phyloP scores from a whole-genome alignment of 2,113 vertebrate species.

The Sciurus niger region DNA sequence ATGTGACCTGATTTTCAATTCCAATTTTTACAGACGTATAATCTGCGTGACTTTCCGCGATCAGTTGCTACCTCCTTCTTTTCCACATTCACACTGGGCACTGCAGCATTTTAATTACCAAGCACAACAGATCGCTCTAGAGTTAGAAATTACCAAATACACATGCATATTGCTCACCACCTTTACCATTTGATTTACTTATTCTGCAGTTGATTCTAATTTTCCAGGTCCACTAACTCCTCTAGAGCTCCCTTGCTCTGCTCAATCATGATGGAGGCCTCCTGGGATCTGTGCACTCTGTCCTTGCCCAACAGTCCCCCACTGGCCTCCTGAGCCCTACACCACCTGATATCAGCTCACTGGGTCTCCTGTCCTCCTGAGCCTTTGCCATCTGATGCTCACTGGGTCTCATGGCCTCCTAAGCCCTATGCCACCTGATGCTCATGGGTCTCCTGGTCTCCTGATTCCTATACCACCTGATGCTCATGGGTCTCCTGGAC shows the following conservation, averaged over 20 bases:
- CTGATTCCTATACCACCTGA: too few relatives aligned
- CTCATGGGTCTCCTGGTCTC: too few relatives aligned
- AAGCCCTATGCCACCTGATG: too few relatives aligned
- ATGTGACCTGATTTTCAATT: neutral
- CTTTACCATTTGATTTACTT: neutral
- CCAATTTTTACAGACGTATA: neutral
- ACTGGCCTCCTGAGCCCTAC: too few relatives aligned
- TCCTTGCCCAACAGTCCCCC: too few relatives aligned
- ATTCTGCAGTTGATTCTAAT: neutral
- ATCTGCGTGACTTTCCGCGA: neutral
- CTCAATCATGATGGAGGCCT: neutral
- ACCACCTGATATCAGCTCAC: too few relatives aligned
- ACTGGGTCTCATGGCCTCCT: too few relatives aligned
- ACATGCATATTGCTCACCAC: neutral
- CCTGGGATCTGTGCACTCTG: accelerated
- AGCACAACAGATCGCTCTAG: neutral
- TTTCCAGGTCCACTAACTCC: neutral
- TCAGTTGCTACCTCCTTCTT: neutral
- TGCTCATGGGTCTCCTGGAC: too few relatives aligned
- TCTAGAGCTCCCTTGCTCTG: neutral
- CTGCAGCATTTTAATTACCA: neutral
- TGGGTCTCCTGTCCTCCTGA: too few relatives aligned
- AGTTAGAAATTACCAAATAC: neutral
- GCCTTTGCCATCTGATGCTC: too few relatives aligned
- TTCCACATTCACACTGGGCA: neutral